A percentile compares a stretch with the other conserved stretches of the same genome.
Evolutionary conservation across 2,888 invertebrate genomes (phyloP).

Genomic region (Acanthosepion pharaonis): DNA sequence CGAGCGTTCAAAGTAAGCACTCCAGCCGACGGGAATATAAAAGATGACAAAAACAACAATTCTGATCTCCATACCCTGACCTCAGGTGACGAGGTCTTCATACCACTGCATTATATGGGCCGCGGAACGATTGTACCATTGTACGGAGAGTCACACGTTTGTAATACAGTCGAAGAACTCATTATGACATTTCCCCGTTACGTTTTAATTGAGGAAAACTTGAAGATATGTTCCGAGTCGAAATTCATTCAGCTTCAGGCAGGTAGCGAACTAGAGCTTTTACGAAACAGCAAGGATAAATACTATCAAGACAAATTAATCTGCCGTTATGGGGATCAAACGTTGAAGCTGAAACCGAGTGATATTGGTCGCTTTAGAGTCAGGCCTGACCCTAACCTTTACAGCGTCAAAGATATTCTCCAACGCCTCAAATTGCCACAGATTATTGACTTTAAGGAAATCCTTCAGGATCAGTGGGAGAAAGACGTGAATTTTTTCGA

Average conservation of each 20-base stretch:
- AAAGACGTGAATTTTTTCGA: constrained; percentile 17
- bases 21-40: background rate
- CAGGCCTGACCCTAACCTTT: constrained; percentile 24
- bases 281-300: background rate
- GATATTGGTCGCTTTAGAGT: background rate
- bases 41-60: background rate
- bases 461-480: background rate
- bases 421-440: background rate
- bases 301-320: background rate
- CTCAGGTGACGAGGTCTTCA: background rate
- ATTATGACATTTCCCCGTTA: background rate
- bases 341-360: background rate
- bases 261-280: background rate
- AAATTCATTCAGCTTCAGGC: background rate
- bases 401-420: constrained; percentile 17
- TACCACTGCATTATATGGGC: background rate
- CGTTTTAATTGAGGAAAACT: background rate
- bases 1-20: background rate
- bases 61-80: background rate
- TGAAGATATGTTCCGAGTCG: background rate
- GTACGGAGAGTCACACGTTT: background rate
- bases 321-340: background rate
- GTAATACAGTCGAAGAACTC: background rate
- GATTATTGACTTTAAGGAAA: background rate
- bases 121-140: background rate